A percentile compares a stretch with the other conserved stretches of the same genome.
Evolutionary conservation across 2,113 vertebrate genomes (phyloP).

Genomic region (Megaceryle torquata): DNA sequence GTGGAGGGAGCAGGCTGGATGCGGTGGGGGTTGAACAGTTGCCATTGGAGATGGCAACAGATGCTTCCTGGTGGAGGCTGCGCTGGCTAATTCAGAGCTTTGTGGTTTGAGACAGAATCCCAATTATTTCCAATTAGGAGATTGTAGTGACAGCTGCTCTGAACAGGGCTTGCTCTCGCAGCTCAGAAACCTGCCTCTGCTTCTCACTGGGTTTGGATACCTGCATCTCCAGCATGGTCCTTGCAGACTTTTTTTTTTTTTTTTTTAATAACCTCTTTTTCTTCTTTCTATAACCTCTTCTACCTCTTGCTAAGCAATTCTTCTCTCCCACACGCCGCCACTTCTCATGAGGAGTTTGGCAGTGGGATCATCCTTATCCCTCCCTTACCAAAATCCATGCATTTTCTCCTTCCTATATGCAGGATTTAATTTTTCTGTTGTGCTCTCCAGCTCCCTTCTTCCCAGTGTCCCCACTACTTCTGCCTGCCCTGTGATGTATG

Average conservation of each 20-base stretch:
- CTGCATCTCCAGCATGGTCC: neutral
- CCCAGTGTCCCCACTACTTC: neutral
- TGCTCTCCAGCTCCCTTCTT: neutral
- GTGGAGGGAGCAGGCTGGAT: neutral
- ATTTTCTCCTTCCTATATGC: neutral
- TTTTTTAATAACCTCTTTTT: too few species aligned
- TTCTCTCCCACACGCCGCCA: neutral
- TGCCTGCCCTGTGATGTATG: conserved; percentile 6
- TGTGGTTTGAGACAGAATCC: conserved; percentile 71
- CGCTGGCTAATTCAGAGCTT: conserved; percentile 58
- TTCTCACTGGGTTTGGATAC: neutral
- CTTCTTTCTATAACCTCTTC: neutral
- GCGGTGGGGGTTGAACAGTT: neutral
- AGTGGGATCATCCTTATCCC: neutral
- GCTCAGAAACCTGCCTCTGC: neutral
- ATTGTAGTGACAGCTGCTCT: conserved; percentile 58
- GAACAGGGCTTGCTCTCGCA: neutral
- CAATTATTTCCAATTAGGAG: conserved; percentile 74
- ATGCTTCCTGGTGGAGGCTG: conserved; percentile 59
- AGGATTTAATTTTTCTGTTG: conserved; percentile 10
- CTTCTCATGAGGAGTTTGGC: neutral
- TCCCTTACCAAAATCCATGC: neutral
- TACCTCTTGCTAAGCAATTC: neutral
- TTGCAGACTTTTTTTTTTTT: neutral
- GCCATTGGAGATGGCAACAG: conserved; percentile 65